A percentile compares a stretch with the other conserved stretches of the same genome.
Conservation (phyloP, 1,140 invertebrate species). For the Hyles vespertilio region DNA sequence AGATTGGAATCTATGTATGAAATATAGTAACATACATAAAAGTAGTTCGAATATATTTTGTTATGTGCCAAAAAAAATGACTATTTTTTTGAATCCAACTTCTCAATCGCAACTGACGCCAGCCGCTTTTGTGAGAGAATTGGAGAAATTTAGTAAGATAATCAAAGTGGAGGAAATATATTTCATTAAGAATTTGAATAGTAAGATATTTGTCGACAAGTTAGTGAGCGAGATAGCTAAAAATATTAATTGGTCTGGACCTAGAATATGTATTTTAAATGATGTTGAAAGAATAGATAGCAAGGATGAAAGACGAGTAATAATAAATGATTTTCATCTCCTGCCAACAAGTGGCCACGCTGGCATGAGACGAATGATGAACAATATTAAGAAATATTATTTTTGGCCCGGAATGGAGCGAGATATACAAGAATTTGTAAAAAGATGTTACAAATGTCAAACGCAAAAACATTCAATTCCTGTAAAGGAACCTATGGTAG, state of each 20-base stretch:
- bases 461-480: conserved; percentile 4
- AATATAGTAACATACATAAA: conserved; percentile 12
- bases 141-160: conserved; percentile 8
- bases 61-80: conserved; percentile 11
- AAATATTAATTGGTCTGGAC: conserved; percentile 6
- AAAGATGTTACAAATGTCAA: conserved; percentile 7
- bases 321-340: too few species aligned
- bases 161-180: conserved; percentile 13
- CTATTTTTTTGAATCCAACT: conserved; percentile 21
- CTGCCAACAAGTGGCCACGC: too few species aligned
- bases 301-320: too few species aligned
- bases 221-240: not conserved
- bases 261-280: conserved; percentile 13
- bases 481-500: conserved; percentile 13
- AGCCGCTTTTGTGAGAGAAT: conserved; percentile 26
- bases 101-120: conserved; percentile 22
- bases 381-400: not conserved
- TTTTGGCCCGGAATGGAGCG: not conserved
- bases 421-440: conserved; percentile 1
- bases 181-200: conserved; percentile 10
- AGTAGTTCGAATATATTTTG: conserved; percentile 6
- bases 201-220: conserved; percentile 1
- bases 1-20: not conserved
- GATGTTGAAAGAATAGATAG: not conserved
- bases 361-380: too few species aligned